Evolutionary conservation across 2,888 invertebrate species (phyloP), one percentile per base, ranked within the genome.

Genomic region (Ceratothoa steindachneri): DNA sequence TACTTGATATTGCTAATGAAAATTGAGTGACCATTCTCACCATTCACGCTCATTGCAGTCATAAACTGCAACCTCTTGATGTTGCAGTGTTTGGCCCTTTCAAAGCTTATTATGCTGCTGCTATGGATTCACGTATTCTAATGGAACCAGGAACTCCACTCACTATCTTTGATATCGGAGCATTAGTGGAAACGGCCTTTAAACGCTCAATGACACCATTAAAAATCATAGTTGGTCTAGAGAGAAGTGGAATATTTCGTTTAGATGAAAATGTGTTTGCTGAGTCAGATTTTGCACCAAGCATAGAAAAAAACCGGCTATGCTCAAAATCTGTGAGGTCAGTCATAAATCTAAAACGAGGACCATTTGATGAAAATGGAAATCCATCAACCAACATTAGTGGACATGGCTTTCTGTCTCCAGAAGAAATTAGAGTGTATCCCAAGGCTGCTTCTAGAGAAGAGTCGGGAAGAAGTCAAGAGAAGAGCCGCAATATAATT

Each of bases 21-120:
- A 83, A 83, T 81, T 84, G 84, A 12, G 82, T 85, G 22, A 83
- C 83, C 19, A 79, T 85, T 80, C 74, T 85, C 27, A 83, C 84
- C n/a, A 81, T 85, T 69, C 84, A 84, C 29, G 83, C 83, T 29
- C 84, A 85, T 80, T 83, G 82, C 71, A 82, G 82, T 52, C 83
- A 84, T 75, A 84, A 83, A 77, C 72, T 84, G 31, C 85, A 85
- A 75, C 84, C 84, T 9, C 80, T 83, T 67, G 82, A 82, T 79
- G 67, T 81, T 69, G 71, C 81, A 27, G 76, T 82, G 19, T 83
- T 80, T 75, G 81, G 80, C 9, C 82, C 82, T 1, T 82, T 83
- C 41, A 81, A 83, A 74, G 77, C 77, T 51, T 52, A 52, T 24
- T 72, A 72, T 52, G 41, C 64, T 51, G 24, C 72, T 12, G 72